A percentile compares a stretch with the other conserved stretches of the same genome.
phyloP scores from a whole-genome alignment of 92 coral and sea anemone species.

The Micromussa lordhowensis region DNA sequence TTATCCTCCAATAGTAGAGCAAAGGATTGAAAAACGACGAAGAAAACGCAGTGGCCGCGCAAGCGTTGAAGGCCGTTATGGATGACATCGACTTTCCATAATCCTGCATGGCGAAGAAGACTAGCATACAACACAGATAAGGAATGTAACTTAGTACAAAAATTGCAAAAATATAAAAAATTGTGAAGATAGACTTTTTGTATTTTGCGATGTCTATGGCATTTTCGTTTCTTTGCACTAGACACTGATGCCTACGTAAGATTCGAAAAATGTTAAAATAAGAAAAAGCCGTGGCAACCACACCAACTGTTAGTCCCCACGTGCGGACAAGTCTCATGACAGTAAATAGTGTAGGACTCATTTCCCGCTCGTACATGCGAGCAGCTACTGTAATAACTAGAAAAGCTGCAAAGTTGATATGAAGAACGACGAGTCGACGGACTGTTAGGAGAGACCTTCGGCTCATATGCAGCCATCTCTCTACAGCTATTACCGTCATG shows the following conservation, averaged over 20 bases:
- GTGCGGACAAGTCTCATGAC: too few relatives aligned
- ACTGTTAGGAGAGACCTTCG: constrained; percentile 4
- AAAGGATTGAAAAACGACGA: constrained; percentile 1
- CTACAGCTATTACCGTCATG: background rate
- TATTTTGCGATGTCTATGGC: background rate
- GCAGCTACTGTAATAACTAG: background rate
- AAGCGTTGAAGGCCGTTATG: background rate
- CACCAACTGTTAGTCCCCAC: background rate
- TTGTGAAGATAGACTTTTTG: background rate
- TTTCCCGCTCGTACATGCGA: background rate
- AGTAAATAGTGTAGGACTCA: background rate
- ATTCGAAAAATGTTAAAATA: background rate
- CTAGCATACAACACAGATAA: background rate
- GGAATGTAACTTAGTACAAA: background rate
- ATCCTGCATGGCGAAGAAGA: background rate
- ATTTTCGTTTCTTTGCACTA: background rate
- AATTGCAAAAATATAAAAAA: background rate
- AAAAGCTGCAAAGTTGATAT: background rate
- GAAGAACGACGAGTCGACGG: background rate
- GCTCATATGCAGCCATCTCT: constrained; percentile 10
- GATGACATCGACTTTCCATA: too few relatives aligned
- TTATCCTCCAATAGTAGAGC: constrained; percentile 2
- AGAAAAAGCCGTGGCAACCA: background rate
- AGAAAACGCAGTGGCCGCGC: background rate
- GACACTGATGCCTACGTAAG: background rate